Percentiles rank a stretch among this genome's conserved stretches.
Conservation (phyloP, 2,113 vertebrate species). For the Alces alces region DNA sequence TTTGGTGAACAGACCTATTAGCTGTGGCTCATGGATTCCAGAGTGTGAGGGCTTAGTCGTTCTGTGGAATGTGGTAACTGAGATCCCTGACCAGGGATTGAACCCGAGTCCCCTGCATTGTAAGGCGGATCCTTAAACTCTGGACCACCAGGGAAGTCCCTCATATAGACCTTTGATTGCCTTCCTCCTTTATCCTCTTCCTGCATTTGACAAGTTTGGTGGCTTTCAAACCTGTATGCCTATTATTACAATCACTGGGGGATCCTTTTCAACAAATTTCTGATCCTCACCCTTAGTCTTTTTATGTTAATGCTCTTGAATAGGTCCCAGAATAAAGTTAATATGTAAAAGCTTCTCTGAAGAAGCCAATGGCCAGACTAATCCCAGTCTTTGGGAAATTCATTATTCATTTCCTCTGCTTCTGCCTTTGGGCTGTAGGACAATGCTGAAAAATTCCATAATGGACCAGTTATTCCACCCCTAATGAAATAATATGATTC, state of each 20-base stretch:
- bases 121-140: neutral
- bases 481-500: neutral
- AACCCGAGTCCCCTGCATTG: accelerated
- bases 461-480: neutral
- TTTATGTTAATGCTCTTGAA: neutral
- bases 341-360: neutral
- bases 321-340: neutral
- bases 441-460: neutral
- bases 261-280: neutral
- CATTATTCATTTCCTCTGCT: neutral
- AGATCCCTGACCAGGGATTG: neutral
- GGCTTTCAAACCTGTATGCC: neutral
- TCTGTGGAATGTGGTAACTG: neutral
- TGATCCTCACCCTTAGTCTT: neutral
- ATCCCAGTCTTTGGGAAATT: neutral
- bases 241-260: neutral
- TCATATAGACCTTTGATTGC: too few species aligned
- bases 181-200: neutral
- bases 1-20: neutral
- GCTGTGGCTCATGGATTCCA: neutral
- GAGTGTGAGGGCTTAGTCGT: neutral
- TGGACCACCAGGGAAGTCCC: neutral
- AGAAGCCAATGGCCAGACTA: neutral
- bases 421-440: neutral
- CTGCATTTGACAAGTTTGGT: neutral